A percentile compares a stretch with the other conserved stretches of the same genome.
Conservation (phyloP, 2,797 vertebrate species). For the Sphenodon punctatus region DNA sequence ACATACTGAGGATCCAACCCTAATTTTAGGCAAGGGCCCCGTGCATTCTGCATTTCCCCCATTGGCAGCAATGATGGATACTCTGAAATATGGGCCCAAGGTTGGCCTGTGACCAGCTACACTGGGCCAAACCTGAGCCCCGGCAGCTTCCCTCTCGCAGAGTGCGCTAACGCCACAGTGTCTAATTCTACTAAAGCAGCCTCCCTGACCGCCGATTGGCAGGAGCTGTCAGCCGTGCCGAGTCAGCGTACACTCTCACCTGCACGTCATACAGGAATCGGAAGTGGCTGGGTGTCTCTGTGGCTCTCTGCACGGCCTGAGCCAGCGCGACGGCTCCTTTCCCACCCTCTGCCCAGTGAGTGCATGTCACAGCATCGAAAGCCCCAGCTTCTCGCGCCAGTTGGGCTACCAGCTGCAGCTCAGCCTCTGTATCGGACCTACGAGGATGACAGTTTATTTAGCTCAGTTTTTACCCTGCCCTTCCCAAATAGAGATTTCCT, state of each 20-base stretch:
- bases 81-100: no score
- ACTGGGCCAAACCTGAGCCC: no score
- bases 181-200: not conserved
- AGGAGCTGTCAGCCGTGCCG: no score
- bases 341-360: conserved; percentile 95
- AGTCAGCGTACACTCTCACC: conserved; percentile 70
- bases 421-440: conserved; percentile 90
- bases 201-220: no score
- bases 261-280: conserved; percentile 90
- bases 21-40: no score
- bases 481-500: not conserved
- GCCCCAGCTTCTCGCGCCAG: conserved; percentile 89
- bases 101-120: no score
- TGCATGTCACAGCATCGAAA: conserved; percentile 89
- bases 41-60: no score
- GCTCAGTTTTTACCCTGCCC: no score
- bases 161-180: no score
- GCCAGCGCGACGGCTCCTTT: conserved; percentile 87
- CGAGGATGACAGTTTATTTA: not conserved
- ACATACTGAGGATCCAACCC: no score
- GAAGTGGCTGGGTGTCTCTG: conserved; percentile 85
- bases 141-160: no score
- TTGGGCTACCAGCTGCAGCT: conserved; percentile 85
- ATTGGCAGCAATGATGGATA: no score
- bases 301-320: conserved; percentile 87